Evolutionary conservation across 1,140 invertebrate genomes (phyloP), one percentile per base, ranked within the genome.

Genomic region (Leptopilina clavipes): DNA sequence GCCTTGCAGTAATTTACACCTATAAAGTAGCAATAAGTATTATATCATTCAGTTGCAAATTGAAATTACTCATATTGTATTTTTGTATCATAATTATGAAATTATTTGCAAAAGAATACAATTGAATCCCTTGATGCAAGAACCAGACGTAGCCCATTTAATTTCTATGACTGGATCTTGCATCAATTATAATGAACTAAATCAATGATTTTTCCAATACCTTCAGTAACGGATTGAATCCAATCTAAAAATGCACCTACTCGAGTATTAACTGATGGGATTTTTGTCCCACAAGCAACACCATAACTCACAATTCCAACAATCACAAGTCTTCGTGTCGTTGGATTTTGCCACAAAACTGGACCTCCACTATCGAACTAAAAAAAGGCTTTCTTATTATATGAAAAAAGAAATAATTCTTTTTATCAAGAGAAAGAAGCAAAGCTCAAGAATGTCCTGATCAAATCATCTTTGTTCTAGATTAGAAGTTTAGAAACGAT

Each of bases 311-410:
- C 90, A n/a, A 94, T 83, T n/a, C 92, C 93, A 0, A 92, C 77
- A 11, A 89, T 77, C 75, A 91, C 89, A 0, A 92, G 77, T 11
- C 89, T 82, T 9, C 86, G 87, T 0, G 83, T 91, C 0, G 80
- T 76, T 0, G 88, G 84, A 81, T 93, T 91, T 45, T 89, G 86
- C 89, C 92, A 94, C 9, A 94, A 83, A 5, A 94, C 78, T 0
- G 94, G 94, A 7, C 94, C 94, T 17, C 94, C 94, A 37, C 93
- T 94, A 84, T 96, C 94, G 73, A 92, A 90, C 93, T 94, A 83
- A 12, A 84, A 80, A 74, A 79, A 72, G 44, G 22, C 14, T 19
- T 45, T 65, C 25, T n/a, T 37, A 43, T 18, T 31, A 31, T 1
- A 2, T 31, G 25, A 31, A 31, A 31, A 31, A 31, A 31, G n/a